Conservation (phyloP, 2,113 vertebrate genomes). For the Hiodon alosoides region DNA sequence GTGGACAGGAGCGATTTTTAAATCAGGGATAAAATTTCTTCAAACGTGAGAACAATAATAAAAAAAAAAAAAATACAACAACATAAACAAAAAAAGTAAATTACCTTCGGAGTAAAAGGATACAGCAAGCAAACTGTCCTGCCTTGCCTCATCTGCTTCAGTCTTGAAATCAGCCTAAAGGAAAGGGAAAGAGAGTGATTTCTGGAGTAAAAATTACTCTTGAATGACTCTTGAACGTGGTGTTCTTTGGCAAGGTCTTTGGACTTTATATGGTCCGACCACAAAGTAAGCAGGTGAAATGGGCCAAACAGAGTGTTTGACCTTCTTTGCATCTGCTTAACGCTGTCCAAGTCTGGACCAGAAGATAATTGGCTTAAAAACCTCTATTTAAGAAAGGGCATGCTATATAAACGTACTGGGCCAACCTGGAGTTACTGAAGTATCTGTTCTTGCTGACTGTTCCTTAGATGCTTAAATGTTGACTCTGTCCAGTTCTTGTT, state of each 20-base stretch:
- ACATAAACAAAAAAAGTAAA: too few relatives aligned
- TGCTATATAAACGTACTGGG: not conserved
- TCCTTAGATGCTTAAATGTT: not conserved
- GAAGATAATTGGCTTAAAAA: slow-evolving; percentile 27
- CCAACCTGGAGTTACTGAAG: slow-evolving; percentile 1
- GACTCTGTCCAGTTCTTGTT: not conserved
- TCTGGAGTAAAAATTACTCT: too few relatives aligned
- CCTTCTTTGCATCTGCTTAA: slow-evolving; percentile 25
- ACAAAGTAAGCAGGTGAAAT: not conserved
- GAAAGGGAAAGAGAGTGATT: too few relatives aligned
- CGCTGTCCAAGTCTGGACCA: slow-evolving; percentile 28
- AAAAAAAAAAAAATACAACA: too few relatives aligned
- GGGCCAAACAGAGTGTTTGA: slow-evolving; percentile 7
- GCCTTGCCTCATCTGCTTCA: not conserved
- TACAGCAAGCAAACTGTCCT: not conserved
- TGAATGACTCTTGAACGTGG: too few relatives aligned
- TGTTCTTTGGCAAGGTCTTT: not conserved
- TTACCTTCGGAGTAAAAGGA: not conserved
- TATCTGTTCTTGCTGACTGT: not conserved
- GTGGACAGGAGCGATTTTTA: too few relatives aligned
- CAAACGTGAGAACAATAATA: too few relatives aligned
- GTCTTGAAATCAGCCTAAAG: not conserved
- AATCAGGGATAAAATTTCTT: too few relatives aligned
- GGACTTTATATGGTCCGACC: not conserved
- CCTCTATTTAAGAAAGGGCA: slow-evolving; percentile 14